Percentiles rank a stretch among this genome's conserved stretches.
phyloP scores from a whole-genome alignment of 2,113 vertebrate genomes.

The Pomatostomus ruficeps region DNA sequence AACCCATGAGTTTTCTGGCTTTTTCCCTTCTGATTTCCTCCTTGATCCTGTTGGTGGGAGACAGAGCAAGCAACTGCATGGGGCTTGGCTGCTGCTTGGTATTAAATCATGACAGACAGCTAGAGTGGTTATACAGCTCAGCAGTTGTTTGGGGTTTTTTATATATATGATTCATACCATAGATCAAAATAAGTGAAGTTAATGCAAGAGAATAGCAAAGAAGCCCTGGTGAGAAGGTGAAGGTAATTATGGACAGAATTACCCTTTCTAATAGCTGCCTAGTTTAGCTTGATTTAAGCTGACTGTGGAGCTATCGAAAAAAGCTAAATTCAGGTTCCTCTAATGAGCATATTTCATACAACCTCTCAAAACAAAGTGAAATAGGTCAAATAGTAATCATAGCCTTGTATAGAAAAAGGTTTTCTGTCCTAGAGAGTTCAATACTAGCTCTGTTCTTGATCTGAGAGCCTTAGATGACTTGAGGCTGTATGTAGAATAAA shows the following conservation, averaged over 20 bases:
- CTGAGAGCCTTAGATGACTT: background rate
- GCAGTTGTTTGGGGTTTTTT: background rate
- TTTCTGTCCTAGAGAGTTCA: background rate
- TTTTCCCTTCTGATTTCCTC: background rate
- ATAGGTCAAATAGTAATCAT: background rate
- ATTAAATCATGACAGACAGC: background rate
- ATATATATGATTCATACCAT: background rate
- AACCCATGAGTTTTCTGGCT: background rate
- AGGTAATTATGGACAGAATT: background rate
- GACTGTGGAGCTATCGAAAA: background rate
- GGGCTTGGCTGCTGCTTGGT: background rate
- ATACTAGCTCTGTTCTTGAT: background rate
- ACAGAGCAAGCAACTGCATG: background rate
- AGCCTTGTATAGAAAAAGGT: background rate
- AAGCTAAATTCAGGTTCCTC: background rate
- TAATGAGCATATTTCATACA: background rate
- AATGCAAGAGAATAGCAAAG: background rate
- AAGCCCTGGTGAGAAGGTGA: background rate
- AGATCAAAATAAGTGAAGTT: background rate
- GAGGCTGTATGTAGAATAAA: constrained; percentile 14
- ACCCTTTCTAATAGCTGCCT: background rate
- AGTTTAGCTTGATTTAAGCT: background rate
- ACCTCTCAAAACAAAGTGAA: background rate
- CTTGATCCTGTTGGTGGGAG: background rate
- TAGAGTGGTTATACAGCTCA: background rate